Percentiles rank a stretch among this genome's conserved stretches.
These are phyloP conservation scores for Akabosia matsudoensis DNA, from an alignment of 1,140 invertebrate genomes.

Conservation along the genomic window DNA sequence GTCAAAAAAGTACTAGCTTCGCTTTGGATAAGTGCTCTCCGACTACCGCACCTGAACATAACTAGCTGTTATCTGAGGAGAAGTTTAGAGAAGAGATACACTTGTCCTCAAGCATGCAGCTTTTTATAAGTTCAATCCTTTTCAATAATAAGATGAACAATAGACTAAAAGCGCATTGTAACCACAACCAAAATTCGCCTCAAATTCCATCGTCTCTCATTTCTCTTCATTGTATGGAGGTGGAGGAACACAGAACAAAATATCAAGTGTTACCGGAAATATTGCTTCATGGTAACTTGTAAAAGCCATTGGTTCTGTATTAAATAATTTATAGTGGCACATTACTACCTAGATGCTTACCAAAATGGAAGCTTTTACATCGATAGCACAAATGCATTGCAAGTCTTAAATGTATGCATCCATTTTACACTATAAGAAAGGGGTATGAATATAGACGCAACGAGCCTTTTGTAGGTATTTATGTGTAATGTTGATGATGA, in stretches of 20 bases:
- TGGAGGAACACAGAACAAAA: too few species aligned
- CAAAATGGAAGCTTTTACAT: too few species aligned
- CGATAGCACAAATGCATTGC: too few species aligned
- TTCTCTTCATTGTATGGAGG: neutral
- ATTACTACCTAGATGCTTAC: too few species aligned
- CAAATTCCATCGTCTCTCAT: neutral
- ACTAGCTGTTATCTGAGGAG: neutral
- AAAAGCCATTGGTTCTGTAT: neutral
- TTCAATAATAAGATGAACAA: neutral
- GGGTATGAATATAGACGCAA: too few species aligned
- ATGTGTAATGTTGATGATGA: too few species aligned
- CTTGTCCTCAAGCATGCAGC: neutral
- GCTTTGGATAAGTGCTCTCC: neutral
- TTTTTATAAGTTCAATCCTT: neutral
- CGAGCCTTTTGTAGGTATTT: too few species aligned
- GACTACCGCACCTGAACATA: slow-evolving; percentile 12
- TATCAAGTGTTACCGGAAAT: too few species aligned
- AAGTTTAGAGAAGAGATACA: neutral
- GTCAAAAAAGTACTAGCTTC: neutral
- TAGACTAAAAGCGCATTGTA: neutral
- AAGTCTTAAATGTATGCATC: too few species aligned
- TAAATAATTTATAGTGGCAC: neutral
- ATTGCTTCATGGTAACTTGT: neutral
- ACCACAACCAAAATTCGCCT: neutral
- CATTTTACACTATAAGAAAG: too few species aligned